phyloP scores from a whole-genome alignment of 2,888 invertebrate genomes.

The Hydraecia micacea region DNA sequence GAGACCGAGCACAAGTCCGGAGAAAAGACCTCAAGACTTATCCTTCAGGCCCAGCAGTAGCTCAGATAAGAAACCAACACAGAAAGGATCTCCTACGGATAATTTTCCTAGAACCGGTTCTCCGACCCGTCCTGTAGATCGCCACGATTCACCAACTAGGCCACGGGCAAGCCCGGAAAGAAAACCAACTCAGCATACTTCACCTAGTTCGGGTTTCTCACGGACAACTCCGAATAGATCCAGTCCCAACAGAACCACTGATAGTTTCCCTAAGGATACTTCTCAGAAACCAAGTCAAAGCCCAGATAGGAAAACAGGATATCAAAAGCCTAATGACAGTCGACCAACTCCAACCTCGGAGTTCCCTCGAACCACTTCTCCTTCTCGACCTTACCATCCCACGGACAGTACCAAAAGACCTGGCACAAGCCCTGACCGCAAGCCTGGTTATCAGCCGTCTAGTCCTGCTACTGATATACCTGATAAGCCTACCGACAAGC shows the following conservation, averaged over 20 bases:
- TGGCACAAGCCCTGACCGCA: slow-evolving; percentile 65
- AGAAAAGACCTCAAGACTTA: slow-evolving; percentile 73
- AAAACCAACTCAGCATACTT: slow-evolving; percentile 50
- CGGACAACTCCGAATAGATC: slow-evolving; percentile 40
- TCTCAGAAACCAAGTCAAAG: slow-evolving; percentile 66
- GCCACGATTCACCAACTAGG: slow-evolving; percentile 62
- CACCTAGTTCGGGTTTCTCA: slow-evolving; percentile 36
- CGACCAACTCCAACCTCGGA: slow-evolving; percentile 36
- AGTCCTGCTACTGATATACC: slow-evolving; percentile 22
- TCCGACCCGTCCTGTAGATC: slow-evolving; percentile 45
- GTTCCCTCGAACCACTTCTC: slow-evolving; percentile 42
- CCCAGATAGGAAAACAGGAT: slow-evolving; percentile 69
- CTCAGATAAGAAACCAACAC: slow-evolving; percentile 70
- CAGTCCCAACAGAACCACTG: slow-evolving; percentile 56
- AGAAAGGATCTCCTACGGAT: slow-evolving; percentile 50
- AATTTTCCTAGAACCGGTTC: slow-evolving; percentile 38
- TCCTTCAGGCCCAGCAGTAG: slow-evolving; percentile 69
- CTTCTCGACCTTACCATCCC: slow-evolving; percentile 46
- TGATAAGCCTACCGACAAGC: slow-evolving; percentile 39
- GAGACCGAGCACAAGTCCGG: slow-evolving; percentile 79
- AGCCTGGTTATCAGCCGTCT: slow-evolving; percentile 47
- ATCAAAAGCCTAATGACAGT: slow-evolving; percentile 49
- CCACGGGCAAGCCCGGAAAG: slow-evolving; percentile 72
- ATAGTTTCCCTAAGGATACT: slow-evolving; percentile 27
- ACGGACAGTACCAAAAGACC: slow-evolving; percentile 40